Conservation (phyloP, 2,888 invertebrate genomes). For the Imbricaverruca yamaguchii region DNA sequence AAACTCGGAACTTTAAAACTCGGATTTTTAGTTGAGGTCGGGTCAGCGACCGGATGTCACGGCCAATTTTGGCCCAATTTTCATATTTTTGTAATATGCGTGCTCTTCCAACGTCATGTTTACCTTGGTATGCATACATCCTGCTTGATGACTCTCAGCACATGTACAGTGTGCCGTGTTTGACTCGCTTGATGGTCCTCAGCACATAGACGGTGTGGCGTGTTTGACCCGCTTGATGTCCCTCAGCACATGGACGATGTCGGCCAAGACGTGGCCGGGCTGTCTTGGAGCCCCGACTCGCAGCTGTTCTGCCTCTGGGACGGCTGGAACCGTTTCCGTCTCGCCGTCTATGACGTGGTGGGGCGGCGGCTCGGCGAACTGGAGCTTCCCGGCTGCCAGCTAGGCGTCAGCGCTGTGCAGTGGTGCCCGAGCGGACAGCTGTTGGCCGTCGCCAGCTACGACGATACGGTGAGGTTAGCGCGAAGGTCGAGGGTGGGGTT, state of each 20-base stretch:
- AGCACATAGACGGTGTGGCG: no score
- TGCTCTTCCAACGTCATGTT: no score
- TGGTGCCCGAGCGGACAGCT: slow-evolving; percentile 45
- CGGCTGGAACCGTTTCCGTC: slow-evolving; percentile 40
- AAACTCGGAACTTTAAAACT: no score
- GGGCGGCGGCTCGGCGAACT: slow-evolving; percentile 42
- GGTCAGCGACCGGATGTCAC: no score
- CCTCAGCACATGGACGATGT: slow-evolving; percentile 42
- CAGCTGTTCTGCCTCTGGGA: slow-evolving; percentile 42
- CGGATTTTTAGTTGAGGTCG: no score
- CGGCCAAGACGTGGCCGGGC: slow-evolving; percentile 42
- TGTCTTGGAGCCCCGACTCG: slow-evolving; percentile 43
- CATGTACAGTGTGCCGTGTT: no score
- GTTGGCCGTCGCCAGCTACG: slow-evolving; percentile 43
- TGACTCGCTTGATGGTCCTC: no score
- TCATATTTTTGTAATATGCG: no score
- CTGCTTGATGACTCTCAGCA: no score
- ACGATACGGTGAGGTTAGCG: slow-evolving; percentile 39
- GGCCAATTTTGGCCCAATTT: no score
- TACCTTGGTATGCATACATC: no score
- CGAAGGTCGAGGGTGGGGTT: no score
- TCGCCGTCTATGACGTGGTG: slow-evolving; percentile 41
- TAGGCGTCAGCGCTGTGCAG: slow-evolving; percentile 41
- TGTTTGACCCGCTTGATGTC: not conserved
- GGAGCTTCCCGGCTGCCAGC: slow-evolving; percentile 40